phyloP scores from a whole-genome alignment of 2,797 vertebrate species.

The Graptemys geographica region DNA sequence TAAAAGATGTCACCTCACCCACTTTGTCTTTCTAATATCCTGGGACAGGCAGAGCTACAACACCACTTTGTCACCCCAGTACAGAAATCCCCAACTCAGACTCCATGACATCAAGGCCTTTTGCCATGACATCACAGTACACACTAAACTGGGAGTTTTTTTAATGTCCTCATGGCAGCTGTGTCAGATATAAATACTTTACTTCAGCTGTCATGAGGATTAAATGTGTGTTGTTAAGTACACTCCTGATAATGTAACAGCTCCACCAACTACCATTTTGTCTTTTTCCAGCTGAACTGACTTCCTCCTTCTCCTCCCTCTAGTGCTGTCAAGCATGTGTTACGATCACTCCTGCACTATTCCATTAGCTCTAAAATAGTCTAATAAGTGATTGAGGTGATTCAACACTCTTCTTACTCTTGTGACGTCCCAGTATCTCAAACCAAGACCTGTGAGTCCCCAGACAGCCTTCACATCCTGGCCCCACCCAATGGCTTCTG shows the following conservation, averaged over 20 bases:
- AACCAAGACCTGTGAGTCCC: neutral
- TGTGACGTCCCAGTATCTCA: neutral
- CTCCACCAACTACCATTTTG: neutral
- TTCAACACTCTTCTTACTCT: neutral
- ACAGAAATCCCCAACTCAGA: conserved; percentile 50
- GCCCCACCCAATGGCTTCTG: too few species aligned
- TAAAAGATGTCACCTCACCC: neutral
- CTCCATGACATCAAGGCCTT: neutral
- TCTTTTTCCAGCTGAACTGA: neutral
- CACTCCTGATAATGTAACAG: conserved; percentile 60
- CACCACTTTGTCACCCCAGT: neutral
- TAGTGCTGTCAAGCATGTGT: neutral
- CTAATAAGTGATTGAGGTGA: neutral
- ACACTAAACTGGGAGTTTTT: conserved; percentile 45
- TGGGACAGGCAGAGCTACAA: neutral
- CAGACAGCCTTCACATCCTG: neutral
- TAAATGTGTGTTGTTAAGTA: conserved; percentile 44
- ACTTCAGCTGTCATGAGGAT: conserved; percentile 49
- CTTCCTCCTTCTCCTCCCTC: neutral
- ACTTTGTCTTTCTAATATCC: neutral
- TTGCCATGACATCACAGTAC: neutral
- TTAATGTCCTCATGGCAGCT: conserved; percentile 15
- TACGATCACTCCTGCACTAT: neutral
- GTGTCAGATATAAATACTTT: conserved; percentile 7
- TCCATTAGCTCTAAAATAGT: neutral